Conservation (phyloP, 2,888 invertebrate genomes). For the Ochropleura plecta region DNA sequence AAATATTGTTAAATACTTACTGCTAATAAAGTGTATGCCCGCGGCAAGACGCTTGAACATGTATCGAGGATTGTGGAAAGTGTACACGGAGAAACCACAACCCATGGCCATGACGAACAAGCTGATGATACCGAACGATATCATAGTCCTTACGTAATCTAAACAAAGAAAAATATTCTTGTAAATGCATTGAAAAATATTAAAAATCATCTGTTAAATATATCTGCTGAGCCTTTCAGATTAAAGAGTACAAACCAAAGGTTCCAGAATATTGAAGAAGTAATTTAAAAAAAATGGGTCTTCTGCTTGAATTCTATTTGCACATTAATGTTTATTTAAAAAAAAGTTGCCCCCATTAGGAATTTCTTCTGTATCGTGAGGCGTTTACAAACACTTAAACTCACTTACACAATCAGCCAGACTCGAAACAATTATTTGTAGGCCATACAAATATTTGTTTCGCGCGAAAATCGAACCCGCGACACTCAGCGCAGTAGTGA, state of each 20-base stretch:
- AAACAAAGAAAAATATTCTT: slow-evolving; percentile 69
- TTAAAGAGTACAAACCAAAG: background rate
- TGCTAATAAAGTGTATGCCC: slow-evolving; percentile 95
- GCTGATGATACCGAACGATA: slow-evolving; percentile 96
- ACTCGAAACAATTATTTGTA: too few species aligned
- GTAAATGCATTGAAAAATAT: background rate
- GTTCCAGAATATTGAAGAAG: background rate
- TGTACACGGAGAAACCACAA: slow-evolving; percentile 95
- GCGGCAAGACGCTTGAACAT: slow-evolving; percentile 97
- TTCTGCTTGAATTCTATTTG: too few species aligned
- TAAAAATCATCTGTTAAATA: background rate
- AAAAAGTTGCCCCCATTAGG: too few species aligned
- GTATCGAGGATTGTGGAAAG: slow-evolving; percentile 95
- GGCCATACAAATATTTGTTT: too few species aligned
- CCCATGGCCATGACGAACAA: slow-evolving; percentile 95
- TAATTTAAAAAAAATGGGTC: too few species aligned
- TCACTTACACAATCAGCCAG: too few species aligned
- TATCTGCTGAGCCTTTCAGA: background rate
- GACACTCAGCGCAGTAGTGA: too few species aligned
- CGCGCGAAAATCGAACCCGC: too few species aligned
- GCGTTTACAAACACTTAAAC: too few species aligned
- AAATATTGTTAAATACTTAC: slow-evolving; percentile 85
- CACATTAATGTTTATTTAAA: too few species aligned
- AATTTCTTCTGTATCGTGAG: too few species aligned
- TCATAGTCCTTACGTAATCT: slow-evolving; percentile 96